Percentiles rank a stretch among this genome's conserved stretches.
Evolutionary conservation across 2,888 invertebrate species (phyloP).

Genomic region (Orthonychiurus folsomi): DNA sequence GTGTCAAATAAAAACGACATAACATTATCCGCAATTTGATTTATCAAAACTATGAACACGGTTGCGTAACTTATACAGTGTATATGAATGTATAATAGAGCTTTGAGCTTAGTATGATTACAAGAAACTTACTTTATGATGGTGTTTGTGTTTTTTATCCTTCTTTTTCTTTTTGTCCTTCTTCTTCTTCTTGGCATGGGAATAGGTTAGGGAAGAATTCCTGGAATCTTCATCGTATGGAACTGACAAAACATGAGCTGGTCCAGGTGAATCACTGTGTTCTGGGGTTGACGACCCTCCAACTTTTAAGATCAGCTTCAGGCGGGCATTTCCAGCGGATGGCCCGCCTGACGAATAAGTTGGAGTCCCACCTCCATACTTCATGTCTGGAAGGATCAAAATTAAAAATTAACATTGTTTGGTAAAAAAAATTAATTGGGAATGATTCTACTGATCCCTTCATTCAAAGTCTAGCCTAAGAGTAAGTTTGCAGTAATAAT

Average conservation of each 20-base stretch:
- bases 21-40: too few species aligned
- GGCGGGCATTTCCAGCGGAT: conserved; percentile 40
- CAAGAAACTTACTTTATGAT: background rate
- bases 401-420: background rate
- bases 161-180: conserved; percentile 67
- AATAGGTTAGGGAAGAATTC: conserved; percentile 44
- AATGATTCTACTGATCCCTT: conserved; percentile 1
- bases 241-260: conserved; percentile 26
- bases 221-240: conserved; percentile 42
- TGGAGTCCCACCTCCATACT: conserved; percentile 15
- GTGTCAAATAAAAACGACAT: background rate
- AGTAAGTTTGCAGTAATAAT: too few species aligned
- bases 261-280: conserved; percentile 49
- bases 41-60: too few species aligned
- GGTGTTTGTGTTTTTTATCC: conserved; percentile 63
- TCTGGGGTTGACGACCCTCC: conserved; percentile 62
- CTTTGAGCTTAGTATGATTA: background rate
- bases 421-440: background rate
- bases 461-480: conserved; percentile 4
- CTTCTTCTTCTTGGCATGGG: conserved; percentile 66
- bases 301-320: conserved; percentile 65
- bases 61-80: too few species aligned
- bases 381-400: background rate
- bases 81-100: background rate
- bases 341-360: conserved; percentile 17